Base-by-base conservation (phyloP, 1,140 invertebrate species). In the Macrobrachium nipponense region DNA sequence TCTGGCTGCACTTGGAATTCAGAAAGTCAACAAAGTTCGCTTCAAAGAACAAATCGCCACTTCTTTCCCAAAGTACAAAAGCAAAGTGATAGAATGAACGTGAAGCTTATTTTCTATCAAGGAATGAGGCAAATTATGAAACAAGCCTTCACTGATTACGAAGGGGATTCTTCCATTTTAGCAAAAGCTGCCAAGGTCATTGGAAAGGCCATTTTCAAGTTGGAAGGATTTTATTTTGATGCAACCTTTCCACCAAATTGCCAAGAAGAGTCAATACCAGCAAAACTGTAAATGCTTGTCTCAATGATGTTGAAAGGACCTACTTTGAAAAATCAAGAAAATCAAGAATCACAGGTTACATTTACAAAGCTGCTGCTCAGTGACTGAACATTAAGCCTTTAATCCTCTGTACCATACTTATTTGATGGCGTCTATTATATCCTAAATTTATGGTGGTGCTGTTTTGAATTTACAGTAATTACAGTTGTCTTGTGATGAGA, bases 11-110 rank as follows among this genome's bases (percentile, higher is more conserved):
- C 62, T 81, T 81, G 36, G 64, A 73, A 51, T 81, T 5, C 7
- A 81, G n/a, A 81, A 81, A 44, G 80, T 44, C 4, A 81, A 70
- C 80, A 81, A 51, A 51, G 43, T 70, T 81, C n/a, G n/a, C n/a
- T n/a, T n/a, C n/a, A n/a, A n/a, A n/a, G n/a, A n/a, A n/a, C n/a
- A n/a, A n/a, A n/a, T n/a, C n/a, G n/a, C n/a, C n/a, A n/a, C n/a
- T n/a, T n/a, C n/a, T n/a, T n/a, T 66, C 80, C 64, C 68, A 12
- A 81, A 51, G 64, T 51, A 4, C 64, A 81, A n/a, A 64, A 23
- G 11, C 64, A 81, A 20, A 70, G 17, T 81, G 62, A 81, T 51
- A 64, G 36, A 58, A 81, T 1, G 23, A 15, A 51, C 12, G 80
- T 44, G 23, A 12, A 70, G 5, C 64, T n/a, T n/a, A n/a, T n/a